Conservation (phyloP, 1,140 invertebrate species). For the Bombus pyrosoma region DNA sequence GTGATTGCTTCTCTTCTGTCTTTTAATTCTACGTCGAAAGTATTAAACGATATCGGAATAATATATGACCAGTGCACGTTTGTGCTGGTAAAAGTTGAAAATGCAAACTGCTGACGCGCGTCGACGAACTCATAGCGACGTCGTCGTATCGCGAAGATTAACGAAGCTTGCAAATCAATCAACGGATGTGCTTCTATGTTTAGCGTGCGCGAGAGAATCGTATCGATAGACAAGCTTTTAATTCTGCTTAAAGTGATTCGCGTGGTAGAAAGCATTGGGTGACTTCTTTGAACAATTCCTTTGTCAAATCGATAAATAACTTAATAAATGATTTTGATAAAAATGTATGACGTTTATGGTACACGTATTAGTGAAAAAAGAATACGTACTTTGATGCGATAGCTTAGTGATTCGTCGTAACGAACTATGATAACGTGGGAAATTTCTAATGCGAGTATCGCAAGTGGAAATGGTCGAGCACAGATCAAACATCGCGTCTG, state of each 20-base stretch:
- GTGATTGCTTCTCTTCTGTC: background rate
- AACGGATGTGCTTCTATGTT: background rate
- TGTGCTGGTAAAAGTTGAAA: background rate
- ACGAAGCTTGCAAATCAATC: slow-evolving; percentile 8
- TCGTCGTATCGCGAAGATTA: slow-evolving; percentile 19
- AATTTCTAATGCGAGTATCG: background rate
- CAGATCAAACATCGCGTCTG: background rate
- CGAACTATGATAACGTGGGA: background rate
- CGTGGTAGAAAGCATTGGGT: background rate
- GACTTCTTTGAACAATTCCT: background rate
- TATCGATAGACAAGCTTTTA: background rate
- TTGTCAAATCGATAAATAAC: background rate
- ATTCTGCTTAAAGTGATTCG: background rate
- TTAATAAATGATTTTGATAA: background rate
- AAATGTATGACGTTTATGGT: background rate
- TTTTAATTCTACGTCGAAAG: background rate
- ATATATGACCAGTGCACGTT: slow-evolving; percentile 2
- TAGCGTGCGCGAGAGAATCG: background rate
- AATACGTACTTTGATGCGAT: background rate
- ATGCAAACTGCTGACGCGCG: slow-evolving; percentile 24
- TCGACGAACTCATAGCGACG: slow-evolving; percentile 6
- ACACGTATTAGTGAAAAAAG: no score
- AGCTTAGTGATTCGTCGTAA: no score
- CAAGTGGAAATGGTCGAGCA: background rate
- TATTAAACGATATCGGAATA: slow-evolving; percentile 20